A percentile compares a stretch with the other conserved stretches of the same genome.
Evolutionary conservation across 1,140 invertebrate species (phyloP).

Genomic region (Laupala kohalensis): DNA sequence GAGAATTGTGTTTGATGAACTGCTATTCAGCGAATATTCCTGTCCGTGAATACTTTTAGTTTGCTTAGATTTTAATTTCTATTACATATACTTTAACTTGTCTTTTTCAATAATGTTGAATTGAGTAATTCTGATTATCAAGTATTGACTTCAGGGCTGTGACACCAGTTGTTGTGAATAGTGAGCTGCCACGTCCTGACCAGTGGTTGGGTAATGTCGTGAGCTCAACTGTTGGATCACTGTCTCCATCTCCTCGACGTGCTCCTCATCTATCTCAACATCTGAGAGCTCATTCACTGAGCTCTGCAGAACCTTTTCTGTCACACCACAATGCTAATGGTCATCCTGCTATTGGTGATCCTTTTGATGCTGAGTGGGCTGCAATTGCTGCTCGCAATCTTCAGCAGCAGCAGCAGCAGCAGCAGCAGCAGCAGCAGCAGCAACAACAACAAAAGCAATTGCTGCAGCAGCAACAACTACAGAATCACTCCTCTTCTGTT

Average conservation of each 20-base stretch:
- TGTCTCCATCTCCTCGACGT: constrained; percentile 27
- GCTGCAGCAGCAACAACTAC: too few species aligned
- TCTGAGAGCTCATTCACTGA: constrained; percentile 44
- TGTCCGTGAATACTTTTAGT: too few species aligned
- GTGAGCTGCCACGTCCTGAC: constrained; percentile 51
- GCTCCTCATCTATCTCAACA: constrained; percentile 36
- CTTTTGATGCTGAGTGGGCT: constrained; percentile 79
- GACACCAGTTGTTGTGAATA: constrained; percentile 16
- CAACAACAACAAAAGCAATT: too few species aligned
- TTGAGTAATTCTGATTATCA: too few species aligned
- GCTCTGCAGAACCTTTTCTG: constrained; percentile 30
- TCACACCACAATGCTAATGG: constrained; percentile 20
- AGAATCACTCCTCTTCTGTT: background rate
- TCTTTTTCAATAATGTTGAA: too few species aligned
- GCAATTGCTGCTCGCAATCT: constrained; percentile 32
- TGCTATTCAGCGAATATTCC: too few species aligned
- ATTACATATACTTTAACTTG: too few species aligned
- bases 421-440: too few species aligned
- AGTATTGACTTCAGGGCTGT: background rate
- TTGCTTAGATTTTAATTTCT: too few species aligned
- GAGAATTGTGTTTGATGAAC: too few species aligned
- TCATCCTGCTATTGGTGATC: constrained; percentile 39
- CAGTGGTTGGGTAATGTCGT: constrained; percentile 64
- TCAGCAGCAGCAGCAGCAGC: too few species aligned
- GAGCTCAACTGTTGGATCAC: constrained; percentile 28